Evolutionary conservation across 1,140 invertebrate species (phyloP), one percentile per base, ranked within the genome.

Genomic region (Ctenoplectra terminalis): DNA sequence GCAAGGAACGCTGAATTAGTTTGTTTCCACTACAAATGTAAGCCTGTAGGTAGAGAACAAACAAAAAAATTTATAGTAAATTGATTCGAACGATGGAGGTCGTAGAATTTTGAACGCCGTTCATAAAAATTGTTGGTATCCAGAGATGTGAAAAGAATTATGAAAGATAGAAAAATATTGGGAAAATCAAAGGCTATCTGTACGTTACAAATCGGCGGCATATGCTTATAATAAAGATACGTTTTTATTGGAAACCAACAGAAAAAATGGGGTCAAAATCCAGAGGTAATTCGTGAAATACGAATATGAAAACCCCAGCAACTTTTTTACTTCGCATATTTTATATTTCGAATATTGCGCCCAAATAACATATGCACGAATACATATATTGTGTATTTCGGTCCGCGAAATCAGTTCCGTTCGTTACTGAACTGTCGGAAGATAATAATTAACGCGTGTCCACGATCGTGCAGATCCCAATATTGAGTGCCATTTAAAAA

Each of bases 331-430:
- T 23, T 23, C 9, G 11, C 48, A 40, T 56, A 54, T 54, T 66
- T 48, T 34, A 34, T 31, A 17, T 69, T 46, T 67, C 20, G 46
- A n/a, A 48, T 37, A 34, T 69, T 37, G 52, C 17, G n/a, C 9
- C 8, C 17, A 7, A 15, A 17, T 29, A 52, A 56, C 34, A 11
- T 40, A 71, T 29, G 26, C 46, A 0, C 46, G 11, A n/a, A n/a
- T n/a, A n/a, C 46, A 40, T 26, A n/a, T 31, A 43, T 52, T 54
- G 61, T 40, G 29, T 7, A 29, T 58, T 63, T 69, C 52, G 52
- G 17, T 9, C n/a, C 20, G 29, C 31, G 20, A 77, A 69, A 56
- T 67, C 37, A 46, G 52, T 77, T 69, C 31, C 63, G 26, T 77
- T 48, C 26, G 20, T 66, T 58, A 46, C 56, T 34, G 34, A 40